phyloP scores from a whole-genome alignment of 1,140 invertebrate genomes.

The Odontomachus brunneus region DNA sequence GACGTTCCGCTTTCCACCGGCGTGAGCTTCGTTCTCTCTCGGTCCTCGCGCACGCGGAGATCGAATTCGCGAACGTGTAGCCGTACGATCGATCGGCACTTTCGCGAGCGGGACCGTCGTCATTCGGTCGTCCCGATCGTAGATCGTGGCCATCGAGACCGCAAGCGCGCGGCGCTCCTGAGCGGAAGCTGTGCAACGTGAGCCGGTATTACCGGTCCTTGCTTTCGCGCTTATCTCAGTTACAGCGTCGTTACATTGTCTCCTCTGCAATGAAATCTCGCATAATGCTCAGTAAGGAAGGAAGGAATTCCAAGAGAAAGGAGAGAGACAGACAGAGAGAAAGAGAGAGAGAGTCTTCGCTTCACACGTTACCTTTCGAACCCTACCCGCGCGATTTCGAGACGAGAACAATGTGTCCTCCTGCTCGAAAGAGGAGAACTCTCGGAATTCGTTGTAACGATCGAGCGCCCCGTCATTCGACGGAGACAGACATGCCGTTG shows the following conservation, averaged over 20 bases:
- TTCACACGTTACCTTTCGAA: slow-evolving; percentile 19
- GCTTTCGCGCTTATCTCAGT: slow-evolving; percentile 33
- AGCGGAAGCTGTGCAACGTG: slow-evolving; percentile 20
- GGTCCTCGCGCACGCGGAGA: background rate
- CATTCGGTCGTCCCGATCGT: background rate
- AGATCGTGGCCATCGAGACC: slow-evolving; percentile 11
- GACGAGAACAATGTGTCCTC: slow-evolving; percentile 29
- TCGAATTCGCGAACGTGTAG: slow-evolving; percentile 18
- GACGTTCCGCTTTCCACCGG: slow-evolving; percentile 6
- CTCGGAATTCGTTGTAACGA: slow-evolving; percentile 33
- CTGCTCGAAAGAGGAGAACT: background rate
- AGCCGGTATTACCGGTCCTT: slow-evolving; percentile 33
- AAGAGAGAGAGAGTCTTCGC: background rate
- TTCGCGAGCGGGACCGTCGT: background rate
- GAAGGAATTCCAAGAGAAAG: slow-evolving; percentile 17
- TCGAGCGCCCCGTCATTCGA: slow-evolving; percentile 50
- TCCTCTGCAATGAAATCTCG: slow-evolving; percentile 1
- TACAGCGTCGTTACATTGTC: slow-evolving; percentile 51
- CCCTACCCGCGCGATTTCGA: slow-evolving; percentile 13
- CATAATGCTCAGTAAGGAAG: background rate
- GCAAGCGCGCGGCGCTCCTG: background rate
- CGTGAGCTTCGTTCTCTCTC: slow-evolving; percentile 1
- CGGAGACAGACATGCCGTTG: slow-evolving; percentile 31
- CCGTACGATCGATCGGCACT: slow-evolving; percentile 19
- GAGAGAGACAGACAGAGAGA: slow-evolving; percentile 18